Base-by-base conservation (phyloP, 2,113 vertebrate genomes). In the Ageneiosus marmoratus region DNA sequence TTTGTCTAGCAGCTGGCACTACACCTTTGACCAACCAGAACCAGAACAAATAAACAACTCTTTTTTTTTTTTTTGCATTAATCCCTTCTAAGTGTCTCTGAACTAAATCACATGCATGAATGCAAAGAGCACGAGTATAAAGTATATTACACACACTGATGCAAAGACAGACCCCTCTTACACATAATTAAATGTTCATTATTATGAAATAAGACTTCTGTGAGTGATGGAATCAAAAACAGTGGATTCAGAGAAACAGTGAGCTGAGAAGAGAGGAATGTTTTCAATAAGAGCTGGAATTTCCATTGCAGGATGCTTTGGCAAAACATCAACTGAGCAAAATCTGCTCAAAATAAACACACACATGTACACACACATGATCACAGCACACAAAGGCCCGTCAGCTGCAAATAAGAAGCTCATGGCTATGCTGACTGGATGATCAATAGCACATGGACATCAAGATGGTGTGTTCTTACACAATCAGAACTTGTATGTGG, bases 241-340 rank as follows among this genome's bases (percentile, higher is more conserved):
- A n/a, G n/a, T n/a, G n/a, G n/a, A n/a, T n/a, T n/a, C n/a, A n/a
- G n/a, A 56, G 50, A 81, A 77, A 62, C 12, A 22, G 72, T 85
- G 81, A 87, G 79, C 73, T 82, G 51, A 27, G 37, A 85, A 63
- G 62, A 77, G 51, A 87, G 78, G 81, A 77, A 87, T 84, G 86
- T 41, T 22, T 79, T 74, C 62, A 80, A 84, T 87, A 79, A 87
- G 84, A 79, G 73, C 50, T 82, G 62, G 84, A 89, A 72, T 83
- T 86, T 72, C 55, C 48, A 83, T 73, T 27, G 62, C 16, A 46
- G 58, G 74, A 86, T 62, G 29, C 9, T 62, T 73, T 72, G 76
- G 76, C 53, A 79, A 58, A 83, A 32, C 18, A 16, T 79, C 53
- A 82, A 41, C 50, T 50, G n/a, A 77, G 22, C 32, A 77, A 70